Evolutionary conservation across 2,797 vertebrate genomes (phyloP).

Genomic region (Coluber constrictor): DNA sequence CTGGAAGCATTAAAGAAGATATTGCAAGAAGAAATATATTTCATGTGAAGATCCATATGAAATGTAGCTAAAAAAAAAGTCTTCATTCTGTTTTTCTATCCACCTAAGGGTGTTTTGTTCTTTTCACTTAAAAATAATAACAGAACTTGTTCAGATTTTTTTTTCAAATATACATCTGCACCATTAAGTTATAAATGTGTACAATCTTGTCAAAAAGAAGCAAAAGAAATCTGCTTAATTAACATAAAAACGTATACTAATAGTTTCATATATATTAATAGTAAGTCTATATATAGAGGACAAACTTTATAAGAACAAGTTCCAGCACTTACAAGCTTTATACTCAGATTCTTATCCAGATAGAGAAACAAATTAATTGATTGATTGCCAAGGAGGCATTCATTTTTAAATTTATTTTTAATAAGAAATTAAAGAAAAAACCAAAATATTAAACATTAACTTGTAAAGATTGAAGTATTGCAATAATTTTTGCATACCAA

Average conservation of each 20-base stretch:
- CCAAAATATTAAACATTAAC: background rate
- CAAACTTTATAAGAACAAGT: background rate
- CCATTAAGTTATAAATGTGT: background rate
- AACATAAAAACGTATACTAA: background rate
- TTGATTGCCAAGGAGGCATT: background rate
- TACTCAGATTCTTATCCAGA: background rate
- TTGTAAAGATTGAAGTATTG: background rate
- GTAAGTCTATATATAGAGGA: background rate
- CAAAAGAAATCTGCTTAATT: background rate
- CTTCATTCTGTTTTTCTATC: background rate
- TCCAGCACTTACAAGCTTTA: background rate
- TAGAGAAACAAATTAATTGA: background rate
- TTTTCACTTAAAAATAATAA: background rate
- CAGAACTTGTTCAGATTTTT: background rate
- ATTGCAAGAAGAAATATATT: constrained; percentile 11
- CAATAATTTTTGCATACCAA: background rate
- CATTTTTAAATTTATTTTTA: background rate
- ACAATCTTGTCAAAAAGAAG: background rate
- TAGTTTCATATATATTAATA: background rate
- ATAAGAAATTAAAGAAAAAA: background rate
- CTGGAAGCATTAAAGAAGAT: constrained; percentile 9
- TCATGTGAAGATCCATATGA: constrained; percentile 1
- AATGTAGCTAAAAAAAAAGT: background rate
- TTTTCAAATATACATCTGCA: background rate
- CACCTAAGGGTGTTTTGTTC: background rate